Conservation (phyloP, 2,113 vertebrate genomes). For the Oenanthe melanoleuca region DNA sequence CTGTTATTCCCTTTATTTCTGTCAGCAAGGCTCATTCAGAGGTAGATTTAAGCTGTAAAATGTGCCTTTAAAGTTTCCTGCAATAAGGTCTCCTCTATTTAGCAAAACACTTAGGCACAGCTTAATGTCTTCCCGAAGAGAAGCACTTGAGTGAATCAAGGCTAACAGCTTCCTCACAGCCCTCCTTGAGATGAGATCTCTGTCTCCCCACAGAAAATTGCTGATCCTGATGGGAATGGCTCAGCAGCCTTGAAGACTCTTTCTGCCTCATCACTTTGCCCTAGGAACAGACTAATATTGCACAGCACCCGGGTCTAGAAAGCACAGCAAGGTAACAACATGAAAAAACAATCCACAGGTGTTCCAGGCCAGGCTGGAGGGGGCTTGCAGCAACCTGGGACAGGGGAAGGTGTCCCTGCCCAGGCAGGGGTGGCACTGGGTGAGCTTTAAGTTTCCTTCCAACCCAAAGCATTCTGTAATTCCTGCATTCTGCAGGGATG, state of each 20-base stretch:
- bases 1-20: not conserved
- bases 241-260: not conserved
- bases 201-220: not conserved
- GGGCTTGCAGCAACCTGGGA: not conserved
- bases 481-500: not conserved
- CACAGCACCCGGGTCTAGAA: fast-evolving
- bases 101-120: slow-evolving; percentile 11
- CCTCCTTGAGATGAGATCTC: not conserved
- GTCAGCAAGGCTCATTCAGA: slow-evolving; percentile 15
- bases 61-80: slow-evolving; percentile 12
- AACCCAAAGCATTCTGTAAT: not conserved
- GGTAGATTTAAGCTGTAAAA: slow-evolving; percentile 2
- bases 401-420: not conserved
- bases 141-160: not conserved
- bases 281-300: not conserved
- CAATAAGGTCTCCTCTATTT: slow-evolving; percentile 4
- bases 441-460: not conserved
- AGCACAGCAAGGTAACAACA: not conserved
- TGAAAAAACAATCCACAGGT: fast-evolving
- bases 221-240: not conserved
- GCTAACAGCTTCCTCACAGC: not conserved
- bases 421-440: not conserved
- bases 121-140: not conserved
- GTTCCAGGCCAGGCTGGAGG: not conserved
- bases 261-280: not conserved